Evolutionary conservation across 1,140 invertebrate species (phyloP), one percentile per base, ranked within the genome.

Genomic region (Drosophila elegans): DNA sequence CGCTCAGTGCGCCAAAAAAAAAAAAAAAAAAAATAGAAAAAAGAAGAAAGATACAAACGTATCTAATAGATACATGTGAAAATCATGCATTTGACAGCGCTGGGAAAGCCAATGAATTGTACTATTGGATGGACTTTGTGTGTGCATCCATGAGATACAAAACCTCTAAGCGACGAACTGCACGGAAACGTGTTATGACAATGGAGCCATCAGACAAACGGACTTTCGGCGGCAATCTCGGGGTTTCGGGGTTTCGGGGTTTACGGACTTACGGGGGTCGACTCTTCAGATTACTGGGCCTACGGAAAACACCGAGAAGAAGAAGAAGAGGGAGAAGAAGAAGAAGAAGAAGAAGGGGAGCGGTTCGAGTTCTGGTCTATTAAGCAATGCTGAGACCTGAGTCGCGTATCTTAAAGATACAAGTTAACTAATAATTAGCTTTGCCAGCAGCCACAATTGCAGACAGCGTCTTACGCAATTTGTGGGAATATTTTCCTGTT

Each of bases 1-100:
- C 63, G 61, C 39, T 21, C 39, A 39, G 27, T 27, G 44, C 27
- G 41, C 42, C 32, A 56, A 53, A 25, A 52, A 68, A 13, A 42
- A 21, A 46, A 13, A 34, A 29, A 32, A 5, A 12, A 27, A 12
- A 57, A n/a, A n/a, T n/a, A n/a, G n/a, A n/a, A 7, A 10, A 36
- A 3, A 10, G n/a, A 64, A 29, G 34, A 39, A 12, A 74, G 66
- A 88, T 82, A 88, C 83, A 88, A 88, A 88, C 84, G 84, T 88
- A 88, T 88, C 84, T 88, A 89, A 88, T 88, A 89, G 84, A 88
- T 88, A 88, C 84, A 88, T 88, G 84, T 78, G 84, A 88, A 88
- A 88, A 88, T 88, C 84, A 88, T 76, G 80, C 84, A 88, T 89
- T 76, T 71, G 83, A 74, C 64, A 55, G 46, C 16, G 60, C 61